These are phyloP conservation scores for Ceratina calcarata DNA, from an alignment of 1,140 invertebrate species.

Conservation along the genomic window DNA sequence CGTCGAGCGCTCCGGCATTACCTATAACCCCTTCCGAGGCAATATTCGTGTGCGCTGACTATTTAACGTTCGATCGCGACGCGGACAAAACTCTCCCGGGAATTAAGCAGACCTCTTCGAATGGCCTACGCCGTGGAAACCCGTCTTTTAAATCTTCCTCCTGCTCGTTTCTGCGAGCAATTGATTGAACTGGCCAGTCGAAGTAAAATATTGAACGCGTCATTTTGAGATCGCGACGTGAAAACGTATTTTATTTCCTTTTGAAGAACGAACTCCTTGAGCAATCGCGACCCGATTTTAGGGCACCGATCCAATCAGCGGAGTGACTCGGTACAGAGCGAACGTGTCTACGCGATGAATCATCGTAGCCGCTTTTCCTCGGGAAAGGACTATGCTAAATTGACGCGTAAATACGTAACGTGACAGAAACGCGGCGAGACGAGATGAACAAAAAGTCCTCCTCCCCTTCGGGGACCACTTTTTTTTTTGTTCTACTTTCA, in stretches of 20 bases:
- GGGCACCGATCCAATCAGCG: constrained; percentile 13
- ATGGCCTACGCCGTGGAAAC: not conserved
- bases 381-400: constrained; percentile 34
- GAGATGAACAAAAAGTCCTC: constrained; percentile 1
- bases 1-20: constrained; percentile 64
- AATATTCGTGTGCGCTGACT: constrained; percentile 54
- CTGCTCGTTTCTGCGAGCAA: no score
- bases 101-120: not conserved
- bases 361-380: constrained; percentile 29
- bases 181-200: no score
- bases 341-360: constrained; percentile 28
- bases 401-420: constrained; percentile 32
- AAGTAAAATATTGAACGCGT: no score
- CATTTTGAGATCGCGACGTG: not conserved
- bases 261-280: constrained; percentile 27
- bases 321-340: constrained; percentile 16
- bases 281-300: constrained; percentile 25
- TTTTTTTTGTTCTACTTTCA: constrained; percentile 23
- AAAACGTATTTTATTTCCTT: not conserved
- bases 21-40: constrained; percentile 71
- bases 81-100: not conserved
- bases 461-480: not conserved
- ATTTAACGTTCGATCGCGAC: not conserved
- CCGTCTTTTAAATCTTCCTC: no score
- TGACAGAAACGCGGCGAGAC: constrained; percentile 6